Percentiles rank a stretch among this genome's conserved stretches.
Conservation (phyloP, 2,113 vertebrate species). For the Crotophaga sulcirostris region DNA sequence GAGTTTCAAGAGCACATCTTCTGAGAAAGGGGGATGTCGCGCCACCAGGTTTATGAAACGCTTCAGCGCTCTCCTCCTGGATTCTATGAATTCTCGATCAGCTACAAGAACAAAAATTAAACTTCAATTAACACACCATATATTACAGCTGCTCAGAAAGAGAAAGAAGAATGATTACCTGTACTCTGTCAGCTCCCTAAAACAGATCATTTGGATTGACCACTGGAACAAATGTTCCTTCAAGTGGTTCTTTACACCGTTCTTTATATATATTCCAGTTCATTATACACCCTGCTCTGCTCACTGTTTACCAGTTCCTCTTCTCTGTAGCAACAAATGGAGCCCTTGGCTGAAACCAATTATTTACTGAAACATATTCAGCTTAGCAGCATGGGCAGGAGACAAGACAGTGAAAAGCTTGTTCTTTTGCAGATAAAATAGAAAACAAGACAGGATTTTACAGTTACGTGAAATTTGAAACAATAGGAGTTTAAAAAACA, state of each 20-base stretch:
- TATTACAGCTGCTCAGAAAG: not conserved
- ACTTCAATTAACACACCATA: not conserved
- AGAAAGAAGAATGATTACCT: not conserved
- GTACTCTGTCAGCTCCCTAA: not conserved
- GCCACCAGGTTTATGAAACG: conserved; percentile 94
- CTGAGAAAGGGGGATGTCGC: conserved; percentile 90
- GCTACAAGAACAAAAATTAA: conserved; percentile 70
- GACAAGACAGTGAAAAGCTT: not conserved
- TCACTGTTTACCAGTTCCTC: not conserved
- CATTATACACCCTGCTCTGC: not conserved
- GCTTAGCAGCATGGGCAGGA: not conserved
- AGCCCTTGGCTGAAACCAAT: not conserved
- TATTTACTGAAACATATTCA: not conserved
- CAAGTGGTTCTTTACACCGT: not conserved
- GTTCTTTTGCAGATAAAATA: not conserved
- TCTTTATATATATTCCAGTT: too few species aligned
- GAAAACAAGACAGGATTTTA: not conserved
- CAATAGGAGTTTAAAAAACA: not conserved
- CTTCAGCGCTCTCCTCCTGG: conserved; percentile 85
- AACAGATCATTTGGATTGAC: not conserved
- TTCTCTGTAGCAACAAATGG: not conserved
- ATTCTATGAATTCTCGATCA: conserved; percentile 94
- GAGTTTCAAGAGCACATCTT: conserved; percentile 89
- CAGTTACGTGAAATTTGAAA: not conserved
- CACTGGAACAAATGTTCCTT: not conserved